A percentile compares a stretch with the other conserved stretches of the same genome.
These are phyloP conservation scores for Manis crassicaudata DNA, from an alignment of 2,797 vertebrate genomes.

Conservation along the genomic window DNA sequence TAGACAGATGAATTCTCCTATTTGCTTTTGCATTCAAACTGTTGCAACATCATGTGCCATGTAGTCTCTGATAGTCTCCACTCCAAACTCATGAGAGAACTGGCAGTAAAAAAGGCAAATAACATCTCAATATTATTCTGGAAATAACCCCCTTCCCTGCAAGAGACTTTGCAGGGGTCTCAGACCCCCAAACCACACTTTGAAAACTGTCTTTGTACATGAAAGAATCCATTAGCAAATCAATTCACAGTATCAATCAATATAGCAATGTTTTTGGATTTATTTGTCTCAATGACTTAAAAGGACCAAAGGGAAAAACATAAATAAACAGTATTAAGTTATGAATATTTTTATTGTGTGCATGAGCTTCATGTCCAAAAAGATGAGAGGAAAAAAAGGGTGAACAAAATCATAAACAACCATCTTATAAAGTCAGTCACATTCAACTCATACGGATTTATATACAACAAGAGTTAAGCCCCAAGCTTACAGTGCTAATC, in stretches of 20 bases:
- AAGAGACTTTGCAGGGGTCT: neutral
- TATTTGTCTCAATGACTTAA: constrained; percentile 11
- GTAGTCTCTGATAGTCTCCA: neutral
- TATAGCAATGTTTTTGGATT: neutral
- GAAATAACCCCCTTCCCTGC: neutral
- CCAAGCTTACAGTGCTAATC: neutral
- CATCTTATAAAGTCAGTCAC: neutral
- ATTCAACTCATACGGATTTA: neutral
- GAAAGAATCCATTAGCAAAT: constrained; percentile 14
- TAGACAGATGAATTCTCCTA: neutral
- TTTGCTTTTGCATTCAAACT: neutral
- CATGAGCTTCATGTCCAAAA: neutral
- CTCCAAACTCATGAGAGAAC: neutral
- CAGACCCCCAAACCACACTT: neutral
- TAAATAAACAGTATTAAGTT: neutral
- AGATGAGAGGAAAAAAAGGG: neutral
- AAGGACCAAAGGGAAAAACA: neutral
- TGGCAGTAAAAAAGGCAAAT: constrained; percentile 2
- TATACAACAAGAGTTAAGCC: neutral
- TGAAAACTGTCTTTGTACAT: neutral
- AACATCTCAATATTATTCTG: neutral
- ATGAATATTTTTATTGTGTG: neutral
- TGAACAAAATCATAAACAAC: neutral
- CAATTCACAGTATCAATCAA: neutral
- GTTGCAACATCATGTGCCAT: neutral